Evolutionary conservation across 2,113 vertebrate genomes (phyloP).

Genomic region (Elgaria multicarinata): DNA sequence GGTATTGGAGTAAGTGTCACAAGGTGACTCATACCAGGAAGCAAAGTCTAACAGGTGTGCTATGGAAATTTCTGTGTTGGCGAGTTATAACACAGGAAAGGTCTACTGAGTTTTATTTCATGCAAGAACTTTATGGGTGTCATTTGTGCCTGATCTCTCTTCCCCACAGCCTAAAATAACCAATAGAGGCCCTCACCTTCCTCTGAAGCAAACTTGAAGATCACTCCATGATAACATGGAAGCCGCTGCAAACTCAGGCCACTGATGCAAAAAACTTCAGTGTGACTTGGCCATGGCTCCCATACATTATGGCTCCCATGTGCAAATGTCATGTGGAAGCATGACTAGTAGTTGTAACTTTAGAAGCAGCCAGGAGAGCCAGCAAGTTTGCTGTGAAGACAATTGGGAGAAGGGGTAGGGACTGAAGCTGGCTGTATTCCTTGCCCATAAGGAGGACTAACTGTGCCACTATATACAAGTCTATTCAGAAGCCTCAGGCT

Average conservation of each 20-base stretch:
- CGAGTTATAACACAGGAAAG: neutral
- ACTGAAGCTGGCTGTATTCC: neutral
- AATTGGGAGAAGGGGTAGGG: neutral
- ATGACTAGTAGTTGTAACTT: neutral
- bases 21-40: neutral
- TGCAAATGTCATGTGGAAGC: neutral
- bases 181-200: neutral
- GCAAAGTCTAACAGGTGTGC: neutral
- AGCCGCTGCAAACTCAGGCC: neutral
- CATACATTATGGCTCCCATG: neutral
- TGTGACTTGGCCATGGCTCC: neutral
- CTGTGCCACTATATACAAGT: neutral
- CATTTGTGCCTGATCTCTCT: neutral
- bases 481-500: neutral
- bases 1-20: neutral
- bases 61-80: neutral
- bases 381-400: no score
- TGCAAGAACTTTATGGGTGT: neutral
- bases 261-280: neutral
- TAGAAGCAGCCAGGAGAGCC: neutral
- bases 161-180: neutral
- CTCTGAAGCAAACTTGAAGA: neutral
- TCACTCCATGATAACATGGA: neutral
- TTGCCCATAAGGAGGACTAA: neutral
- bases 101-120: neutral